Percentiles rank a stretch among this genome's conserved stretches.
These are phyloP conservation scores for Mastigias papua DNA, from an alignment of 30 jellyfish, hydroid and myxozoan species.

Conservation along the genomic window DNA sequence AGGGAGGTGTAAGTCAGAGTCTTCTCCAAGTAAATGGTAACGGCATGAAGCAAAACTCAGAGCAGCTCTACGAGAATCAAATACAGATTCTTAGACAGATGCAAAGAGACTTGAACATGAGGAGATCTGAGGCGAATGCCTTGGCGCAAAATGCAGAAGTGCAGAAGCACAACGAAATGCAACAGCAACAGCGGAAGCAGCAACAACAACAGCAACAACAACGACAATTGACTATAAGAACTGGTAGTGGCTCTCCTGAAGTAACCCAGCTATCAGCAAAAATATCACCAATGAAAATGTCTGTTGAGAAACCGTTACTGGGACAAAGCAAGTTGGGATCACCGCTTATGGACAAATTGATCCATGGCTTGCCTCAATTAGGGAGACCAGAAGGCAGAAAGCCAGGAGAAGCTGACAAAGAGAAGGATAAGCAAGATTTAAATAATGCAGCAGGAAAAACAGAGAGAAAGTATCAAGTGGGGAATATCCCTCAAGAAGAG, in stretches of 20 bases:
- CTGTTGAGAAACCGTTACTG: background rate
- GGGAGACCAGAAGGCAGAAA: background rate
- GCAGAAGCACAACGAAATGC: too few relatives aligned
- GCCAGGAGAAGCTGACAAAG: background rate
- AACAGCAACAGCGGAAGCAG: background rate
- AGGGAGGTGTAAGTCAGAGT: background rate
- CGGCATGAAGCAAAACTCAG: background rate
- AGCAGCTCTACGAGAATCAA: slow-evolving; percentile 24
- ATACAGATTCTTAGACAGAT: slow-evolving; percentile 40
- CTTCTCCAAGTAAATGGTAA: background rate
- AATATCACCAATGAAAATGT: slow-evolving; percentile 33
- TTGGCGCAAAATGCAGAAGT: background rate
- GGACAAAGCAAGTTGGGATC: slow-evolving; percentile 10
- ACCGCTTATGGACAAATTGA: slow-evolving; percentile 44
- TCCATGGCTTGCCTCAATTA: slow-evolving; percentile 31
- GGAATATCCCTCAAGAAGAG: background rate
- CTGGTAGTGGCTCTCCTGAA: background rate
- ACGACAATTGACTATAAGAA: background rate
- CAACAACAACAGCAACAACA: background rate
- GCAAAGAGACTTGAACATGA: background rate
- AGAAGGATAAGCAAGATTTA: background rate
- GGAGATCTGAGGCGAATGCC: background rate
- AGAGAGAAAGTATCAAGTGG: background rate
- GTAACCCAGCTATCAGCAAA: slow-evolving; percentile 14
- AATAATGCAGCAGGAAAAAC: background rate